phyloP scores from a whole-genome alignment of 1,140 invertebrate genomes.

The Elysia chlorotica region DNA sequence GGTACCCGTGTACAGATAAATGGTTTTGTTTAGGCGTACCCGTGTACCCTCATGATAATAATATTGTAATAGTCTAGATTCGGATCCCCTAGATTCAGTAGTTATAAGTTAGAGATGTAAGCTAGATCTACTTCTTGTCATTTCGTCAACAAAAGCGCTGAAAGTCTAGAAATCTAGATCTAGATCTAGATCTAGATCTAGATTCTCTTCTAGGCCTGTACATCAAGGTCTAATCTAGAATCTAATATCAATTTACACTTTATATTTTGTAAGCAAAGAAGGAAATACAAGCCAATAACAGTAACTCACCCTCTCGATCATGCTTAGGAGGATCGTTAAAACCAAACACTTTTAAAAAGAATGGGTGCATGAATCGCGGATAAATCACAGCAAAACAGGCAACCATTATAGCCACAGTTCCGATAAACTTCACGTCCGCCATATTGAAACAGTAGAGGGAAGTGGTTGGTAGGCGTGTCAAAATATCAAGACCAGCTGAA shows the following conservation, averaged over 20 bases:
- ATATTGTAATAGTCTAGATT: too few species aligned
- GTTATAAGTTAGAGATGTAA: neutral
- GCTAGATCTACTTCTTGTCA: neutral
- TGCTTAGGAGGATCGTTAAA: constrained; percentile 8
- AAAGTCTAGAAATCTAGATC: neutral
- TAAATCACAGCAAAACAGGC: constrained; percentile 93
- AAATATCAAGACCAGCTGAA: too few species aligned
- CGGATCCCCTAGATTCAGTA: too few species aligned
- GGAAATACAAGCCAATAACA: neutral
- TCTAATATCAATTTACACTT: neutral
- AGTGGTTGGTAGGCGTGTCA: too few species aligned
- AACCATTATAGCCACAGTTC: constrained; percentile 78
- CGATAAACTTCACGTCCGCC: constrained; percentile 40
- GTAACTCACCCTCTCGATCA: constrained; percentile 5
- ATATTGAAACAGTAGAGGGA: too few species aligned
- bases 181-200: neutral
- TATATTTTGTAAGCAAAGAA: neutral
- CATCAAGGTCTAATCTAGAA: neutral
- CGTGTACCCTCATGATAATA: too few species aligned
- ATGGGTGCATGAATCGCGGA: constrained; percentile 93
- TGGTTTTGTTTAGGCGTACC: neutral
- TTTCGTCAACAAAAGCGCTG: neutral
- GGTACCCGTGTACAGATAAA: neutral
- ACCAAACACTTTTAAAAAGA: constrained; percentile 67
- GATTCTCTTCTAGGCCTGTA: neutral